phyloP scores from a whole-genome alignment of 2,888 invertebrate genomes.

The Cataglyphis rosenhaueri region DNA sequence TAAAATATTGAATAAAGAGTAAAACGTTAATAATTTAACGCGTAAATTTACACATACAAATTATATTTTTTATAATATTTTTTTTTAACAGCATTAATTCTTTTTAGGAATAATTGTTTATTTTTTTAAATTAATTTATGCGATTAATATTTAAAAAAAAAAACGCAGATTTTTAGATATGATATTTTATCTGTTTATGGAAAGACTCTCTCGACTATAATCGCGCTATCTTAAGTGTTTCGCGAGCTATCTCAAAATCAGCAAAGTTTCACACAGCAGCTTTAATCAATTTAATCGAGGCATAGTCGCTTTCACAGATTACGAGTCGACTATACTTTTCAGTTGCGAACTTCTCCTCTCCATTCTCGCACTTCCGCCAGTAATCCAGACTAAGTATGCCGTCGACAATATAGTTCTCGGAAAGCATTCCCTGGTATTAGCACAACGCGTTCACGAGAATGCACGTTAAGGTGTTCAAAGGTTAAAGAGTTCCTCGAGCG shows the following conservation, averaged over 20 bases:
- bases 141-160: neutral
- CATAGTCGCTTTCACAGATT: slow-evolving; percentile 59
- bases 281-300: slow-evolving; percentile 77
- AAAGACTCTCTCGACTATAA: neutral
- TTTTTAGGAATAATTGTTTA: neutral
- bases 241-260: slow-evolving; percentile 70
- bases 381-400: slow-evolving; percentile 51
- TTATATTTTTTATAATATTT: neutral
- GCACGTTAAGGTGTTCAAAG: slow-evolving; percentile 26
- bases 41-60: neutral
- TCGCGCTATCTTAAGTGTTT: slow-evolving; percentile 28
- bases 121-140: neutral
- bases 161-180: neutral
- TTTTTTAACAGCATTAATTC: neutral
- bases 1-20: neutral
- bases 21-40: neutral
- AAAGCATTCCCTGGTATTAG: slow-evolving; percentile 52
- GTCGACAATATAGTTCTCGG: slow-evolving; percentile 47
- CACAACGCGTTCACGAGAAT: slow-evolving; percentile 36
- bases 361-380: slow-evolving; percentile 43
- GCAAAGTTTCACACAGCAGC: slow-evolving; percentile 67
- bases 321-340: slow-evolving; percentile 27
- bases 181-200: neutral
- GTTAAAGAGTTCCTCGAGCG: slow-evolving; percentile 45
- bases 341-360: slow-evolving; percentile 15